Base-by-base conservation (phyloP, 2,113 vertebrate genomes). In the Oceanites oceanicus region DNA sequence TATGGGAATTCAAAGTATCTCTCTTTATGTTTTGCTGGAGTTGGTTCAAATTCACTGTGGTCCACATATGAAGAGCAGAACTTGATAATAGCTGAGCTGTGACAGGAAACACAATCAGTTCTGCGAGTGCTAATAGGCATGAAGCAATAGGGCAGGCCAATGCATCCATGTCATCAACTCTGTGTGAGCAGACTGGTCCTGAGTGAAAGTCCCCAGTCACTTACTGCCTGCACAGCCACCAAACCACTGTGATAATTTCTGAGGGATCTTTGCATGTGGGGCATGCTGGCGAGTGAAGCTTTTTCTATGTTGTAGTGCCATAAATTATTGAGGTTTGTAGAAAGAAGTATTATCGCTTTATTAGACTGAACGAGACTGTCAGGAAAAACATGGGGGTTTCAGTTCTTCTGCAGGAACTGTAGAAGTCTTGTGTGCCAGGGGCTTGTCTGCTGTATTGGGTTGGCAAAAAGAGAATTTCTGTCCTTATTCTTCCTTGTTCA, bases 21-120 rank as follows among this genome's bases (percentile, higher is more conserved):
- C 44, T 93, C 56, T 90, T 70, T 44, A 40, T n/a, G 53, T 70
- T 88, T 94, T 86, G 26, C 67, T 88, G 86, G 56, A 95, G 66
- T 87, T 88, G 77, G 76, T 94, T 95, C 92, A 94, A 91, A 75
- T 86, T 90, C 53, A 36, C 62, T 84, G 89, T 86, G 73, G 75
- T 91, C 88, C 73, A 59, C 82, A 90, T 88, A 55, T 76, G 87
- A 97, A 40, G 65, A 95, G 61, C 93, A 96, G 96, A 88, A 86
- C 55, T 67, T 74, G 81, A 13, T 66, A 83, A 90, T 9, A 76
- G 62, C 77, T 89, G 77, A 52, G 27, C 29, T 88, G 75, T 91
- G 92, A 38, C 38, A 85, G 80, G 86, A 96, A 91, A 18, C 56
- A 68, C 49, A 32, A 40, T 15, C 66, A 65, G 70, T 66, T 58